These are phyloP conservation scores for Eudemis profundana DNA, from an alignment of 2,888 invertebrate species.

Conservation along the genomic window DNA sequence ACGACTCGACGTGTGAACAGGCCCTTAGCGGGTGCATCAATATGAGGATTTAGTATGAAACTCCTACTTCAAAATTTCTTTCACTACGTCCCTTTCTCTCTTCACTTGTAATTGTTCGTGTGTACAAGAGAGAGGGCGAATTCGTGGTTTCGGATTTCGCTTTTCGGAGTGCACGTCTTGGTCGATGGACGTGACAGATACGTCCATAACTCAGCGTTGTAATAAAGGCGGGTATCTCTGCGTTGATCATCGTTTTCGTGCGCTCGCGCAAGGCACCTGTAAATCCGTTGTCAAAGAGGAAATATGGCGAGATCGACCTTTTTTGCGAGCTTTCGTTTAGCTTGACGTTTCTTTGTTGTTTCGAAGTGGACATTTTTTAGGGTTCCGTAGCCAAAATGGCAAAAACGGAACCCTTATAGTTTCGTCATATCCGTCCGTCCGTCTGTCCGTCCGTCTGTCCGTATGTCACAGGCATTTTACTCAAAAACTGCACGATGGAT, in stretches of 20 bases:
- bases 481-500: no score
- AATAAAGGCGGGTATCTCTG: slow-evolving; percentile 59
- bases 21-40: slow-evolving; percentile 51
- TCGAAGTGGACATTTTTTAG: no score
- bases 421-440: no score
- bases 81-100: slow-evolving; percentile 13
- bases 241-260: slow-evolving; percentile 57
- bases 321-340: not conserved
- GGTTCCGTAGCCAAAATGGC: no score
- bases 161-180: slow-evolving; percentile 23
- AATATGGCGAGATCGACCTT: slow-evolving; percentile 2
- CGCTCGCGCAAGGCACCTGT: slow-evolving; percentile 40
- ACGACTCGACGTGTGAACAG: slow-evolving; percentile 43
- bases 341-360: no score
- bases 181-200: slow-evolving; percentile 50
- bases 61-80: not conserved
- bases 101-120: not conserved
- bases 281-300: slow-evolving; percentile 21
- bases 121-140: slow-evolving; percentile 7
- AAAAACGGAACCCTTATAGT: no score
- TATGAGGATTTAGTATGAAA: slow-evolving; percentile 35
- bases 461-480: no score
- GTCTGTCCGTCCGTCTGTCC: no score
- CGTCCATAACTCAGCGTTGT: slow-evolving; percentile 55
- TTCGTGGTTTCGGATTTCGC: slow-evolving; percentile 16